phyloP scores from a whole-genome alignment of 2,113 vertebrate genomes.

The Mirounga angustirostris region DNA sequence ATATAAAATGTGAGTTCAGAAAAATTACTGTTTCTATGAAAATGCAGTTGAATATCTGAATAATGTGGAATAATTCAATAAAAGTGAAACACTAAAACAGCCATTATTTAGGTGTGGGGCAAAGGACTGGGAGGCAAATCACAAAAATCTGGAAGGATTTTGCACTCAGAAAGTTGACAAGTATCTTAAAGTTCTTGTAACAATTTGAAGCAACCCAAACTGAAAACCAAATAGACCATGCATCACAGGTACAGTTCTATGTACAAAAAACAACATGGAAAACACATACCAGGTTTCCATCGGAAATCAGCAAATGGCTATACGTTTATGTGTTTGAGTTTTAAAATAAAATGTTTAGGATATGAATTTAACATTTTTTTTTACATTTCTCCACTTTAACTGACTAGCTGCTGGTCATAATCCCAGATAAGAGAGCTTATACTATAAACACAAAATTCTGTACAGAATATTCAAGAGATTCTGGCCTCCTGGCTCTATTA shows the following conservation, averaged over 20 bases:
- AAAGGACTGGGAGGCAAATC: not conserved
- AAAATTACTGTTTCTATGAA: slow-evolving; percentile 51
- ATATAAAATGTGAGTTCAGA: not conserved
- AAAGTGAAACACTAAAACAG: not conserved
- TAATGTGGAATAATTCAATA: slow-evolving; percentile 8
- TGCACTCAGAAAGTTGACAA: not conserved
- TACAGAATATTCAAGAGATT: slow-evolving; percentile 54
- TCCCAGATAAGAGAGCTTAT: not conserved
- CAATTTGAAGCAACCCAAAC: not conserved
- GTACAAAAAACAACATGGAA: not conserved
- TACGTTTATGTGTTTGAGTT: not conserved
- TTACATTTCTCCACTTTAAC: slow-evolving; percentile 49
- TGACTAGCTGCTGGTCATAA: slow-evolving; percentile 56
- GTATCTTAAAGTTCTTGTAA: not conserved
- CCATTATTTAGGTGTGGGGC: not conserved
- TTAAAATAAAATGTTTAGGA: slow-evolving; percentile 54
- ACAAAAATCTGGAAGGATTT: not conserved
- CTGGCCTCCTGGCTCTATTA: slow-evolving; percentile 24
- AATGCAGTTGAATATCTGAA: slow-evolving; percentile 45
- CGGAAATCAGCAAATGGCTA: not conserved
- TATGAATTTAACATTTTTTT: slow-evolving; percentile 20
- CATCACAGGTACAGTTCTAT: not conserved
- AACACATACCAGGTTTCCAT: not conserved
- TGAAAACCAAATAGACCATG: not conserved
- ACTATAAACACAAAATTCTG: slow-evolving; percentile 49